Evolutionary conservation across 2,888 invertebrate species (phyloP).

Genomic region (Germaria angustata): DNA sequence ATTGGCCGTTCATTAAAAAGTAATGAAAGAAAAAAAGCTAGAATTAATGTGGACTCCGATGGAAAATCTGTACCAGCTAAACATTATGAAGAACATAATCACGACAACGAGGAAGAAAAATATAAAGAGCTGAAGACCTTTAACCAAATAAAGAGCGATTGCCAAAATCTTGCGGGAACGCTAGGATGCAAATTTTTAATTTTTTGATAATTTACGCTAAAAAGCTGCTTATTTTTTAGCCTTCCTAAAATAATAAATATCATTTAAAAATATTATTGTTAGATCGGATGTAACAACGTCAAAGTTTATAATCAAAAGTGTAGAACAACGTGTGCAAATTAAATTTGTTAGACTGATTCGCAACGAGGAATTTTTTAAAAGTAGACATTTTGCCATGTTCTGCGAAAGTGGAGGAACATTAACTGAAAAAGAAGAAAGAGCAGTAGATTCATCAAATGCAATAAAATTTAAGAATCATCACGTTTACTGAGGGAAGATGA

Average conservation of each 20-base stretch:
- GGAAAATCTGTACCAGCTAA: no score
- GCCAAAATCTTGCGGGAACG: background rate
- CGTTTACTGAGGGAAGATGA: constrained; percentile 29
- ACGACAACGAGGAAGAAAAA: background rate
- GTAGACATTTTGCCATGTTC: constrained; percentile 34
- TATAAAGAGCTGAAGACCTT: no score
- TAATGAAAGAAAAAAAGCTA: background rate
- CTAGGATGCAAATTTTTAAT: constrained; percentile 1
- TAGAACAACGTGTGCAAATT: no score
- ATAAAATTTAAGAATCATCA: background rate
- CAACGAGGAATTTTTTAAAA: constrained; percentile 59
- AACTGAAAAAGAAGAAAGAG: constrained; percentile 10
- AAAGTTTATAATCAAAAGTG: no score
- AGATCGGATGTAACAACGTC: constrained; percentile 46
- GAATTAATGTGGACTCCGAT: background rate
- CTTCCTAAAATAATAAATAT: no score
- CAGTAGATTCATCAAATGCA: background rate
- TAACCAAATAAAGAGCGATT: background rate
- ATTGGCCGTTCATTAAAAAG: no score
- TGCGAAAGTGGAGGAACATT: constrained; percentile 48
- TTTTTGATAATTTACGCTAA: no score
- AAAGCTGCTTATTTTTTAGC: no score
- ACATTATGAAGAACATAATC: no score
- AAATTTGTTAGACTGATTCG: constrained; percentile 53
- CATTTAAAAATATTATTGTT: background rate